These are phyloP conservation scores for Volucella inanis DNA, from an alignment of 2,888 invertebrate genomes.

Conservation along the genomic window DNA sequence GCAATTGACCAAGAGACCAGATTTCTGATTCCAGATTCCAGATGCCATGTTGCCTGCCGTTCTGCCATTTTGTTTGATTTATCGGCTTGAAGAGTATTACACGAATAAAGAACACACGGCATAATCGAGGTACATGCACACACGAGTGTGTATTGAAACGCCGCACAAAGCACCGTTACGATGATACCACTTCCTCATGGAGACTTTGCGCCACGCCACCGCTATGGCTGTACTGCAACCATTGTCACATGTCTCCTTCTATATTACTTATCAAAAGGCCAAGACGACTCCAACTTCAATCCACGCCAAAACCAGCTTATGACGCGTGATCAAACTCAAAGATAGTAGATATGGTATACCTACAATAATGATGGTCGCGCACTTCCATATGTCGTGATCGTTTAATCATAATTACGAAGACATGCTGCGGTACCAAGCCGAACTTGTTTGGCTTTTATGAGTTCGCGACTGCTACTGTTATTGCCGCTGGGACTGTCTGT, in stretches of 20 bases:
- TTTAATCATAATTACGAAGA: slow-evolving; percentile 26
- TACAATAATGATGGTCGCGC: slow-evolving; percentile 15
- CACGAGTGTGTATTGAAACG: neutral
- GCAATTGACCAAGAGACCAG: slow-evolving; percentile 52
- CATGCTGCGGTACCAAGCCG: slow-evolving; percentile 17
- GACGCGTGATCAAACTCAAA: slow-evolving; percentile 25
- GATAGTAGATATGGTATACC: neutral
- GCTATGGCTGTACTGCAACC: neutral
- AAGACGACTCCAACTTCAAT: slow-evolving; percentile 1
- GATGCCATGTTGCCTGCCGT: slow-evolving; percentile 3
- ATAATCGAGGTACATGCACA: neutral
- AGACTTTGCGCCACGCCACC: slow-evolving; percentile 8
- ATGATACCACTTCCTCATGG: slow-evolving; percentile 62
- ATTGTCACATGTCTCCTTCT: slow-evolving; percentile 6
- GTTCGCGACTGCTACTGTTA: neutral
- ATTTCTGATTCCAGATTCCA: neutral
- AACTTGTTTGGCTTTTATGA: slow-evolving; percentile 29
- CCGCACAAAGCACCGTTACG: slow-evolving; percentile 55
- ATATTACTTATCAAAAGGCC: slow-evolving; percentile 42
- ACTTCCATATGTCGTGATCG: slow-evolving; percentile 25
- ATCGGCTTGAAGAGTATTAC: slow-evolving; percentile 31
- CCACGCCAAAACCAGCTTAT: slow-evolving; percentile 41
- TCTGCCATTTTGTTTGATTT: slow-evolving; percentile 38
- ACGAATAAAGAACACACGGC: slow-evolving; percentile 36
- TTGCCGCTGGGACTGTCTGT: neutral